Conservation (phyloP, 2,113 vertebrate species). For the Leucosticte australis region DNA sequence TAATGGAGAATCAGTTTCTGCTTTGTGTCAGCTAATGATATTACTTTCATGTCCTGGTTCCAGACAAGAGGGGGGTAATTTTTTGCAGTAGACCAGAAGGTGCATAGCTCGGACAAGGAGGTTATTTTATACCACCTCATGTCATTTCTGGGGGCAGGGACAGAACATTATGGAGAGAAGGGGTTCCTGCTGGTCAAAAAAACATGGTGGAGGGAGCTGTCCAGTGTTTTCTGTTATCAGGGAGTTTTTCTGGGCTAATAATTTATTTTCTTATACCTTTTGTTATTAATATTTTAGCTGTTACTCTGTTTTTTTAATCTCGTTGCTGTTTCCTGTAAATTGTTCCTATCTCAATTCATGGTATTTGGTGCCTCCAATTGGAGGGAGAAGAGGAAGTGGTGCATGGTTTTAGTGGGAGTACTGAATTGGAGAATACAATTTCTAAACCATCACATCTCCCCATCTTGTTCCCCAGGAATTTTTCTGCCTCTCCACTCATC, state of each 20-base stretch:
- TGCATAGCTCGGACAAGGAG: neutral
- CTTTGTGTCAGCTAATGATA: neutral
- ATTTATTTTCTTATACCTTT: neutral
- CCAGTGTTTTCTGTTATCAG: neutral
- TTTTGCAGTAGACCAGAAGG: neutral
- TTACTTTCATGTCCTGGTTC: neutral
- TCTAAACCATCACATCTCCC: neutral
- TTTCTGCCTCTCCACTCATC: neutral
- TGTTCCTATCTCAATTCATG: neutral
- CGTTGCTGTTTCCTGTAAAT: neutral
- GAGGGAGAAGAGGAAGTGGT: neutral
- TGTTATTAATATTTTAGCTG: neutral
- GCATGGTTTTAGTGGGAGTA: neutral
- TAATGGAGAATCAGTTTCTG: neutral
- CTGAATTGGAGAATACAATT: neutral
- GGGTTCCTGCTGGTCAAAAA: neutral
- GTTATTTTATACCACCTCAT: neutral
- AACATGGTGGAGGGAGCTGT: neutral
- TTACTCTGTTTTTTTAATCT: neutral
- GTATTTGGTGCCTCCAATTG: neutral
- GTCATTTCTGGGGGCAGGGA: neutral
- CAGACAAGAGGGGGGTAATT: neutral
- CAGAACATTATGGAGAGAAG: neutral
- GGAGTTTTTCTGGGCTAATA: accelerated
- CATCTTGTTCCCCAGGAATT: neutral